phyloP scores from a whole-genome alignment of 2,888 invertebrate genomes.

The Caenorhabditis zanzibari region DNA sequence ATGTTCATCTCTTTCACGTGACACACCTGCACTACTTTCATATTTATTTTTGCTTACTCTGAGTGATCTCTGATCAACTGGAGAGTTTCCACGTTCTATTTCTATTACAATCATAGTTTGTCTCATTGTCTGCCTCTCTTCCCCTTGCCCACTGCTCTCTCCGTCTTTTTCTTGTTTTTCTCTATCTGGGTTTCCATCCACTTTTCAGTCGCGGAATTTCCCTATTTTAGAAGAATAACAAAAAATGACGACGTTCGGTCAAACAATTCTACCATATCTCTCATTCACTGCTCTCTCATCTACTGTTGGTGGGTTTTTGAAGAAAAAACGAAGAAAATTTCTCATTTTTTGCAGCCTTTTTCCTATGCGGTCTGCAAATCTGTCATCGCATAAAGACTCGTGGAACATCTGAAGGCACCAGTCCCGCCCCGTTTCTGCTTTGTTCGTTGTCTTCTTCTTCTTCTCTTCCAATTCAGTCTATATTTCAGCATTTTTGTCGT shows the following conservation, averaged over 20 bases:
- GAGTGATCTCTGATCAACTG: conserved; percentile 40
- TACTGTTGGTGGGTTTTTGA: conserved; percentile 69
- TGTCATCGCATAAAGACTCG: conserved; percentile 75
- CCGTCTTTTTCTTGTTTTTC: conserved; percentile 16
- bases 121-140: conserved; percentile 39
- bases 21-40: conserved; percentile 15
- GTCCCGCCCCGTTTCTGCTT: conserved; percentile 74
- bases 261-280: conserved; percentile 68
- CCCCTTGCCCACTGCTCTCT: background rate
- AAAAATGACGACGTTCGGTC: conserved; percentile 44
- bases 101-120: conserved; percentile 34
- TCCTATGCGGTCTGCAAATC: conserved; percentile 81
- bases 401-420: conserved; percentile 80
- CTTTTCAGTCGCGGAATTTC: background rate
- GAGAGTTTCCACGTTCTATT: conserved; percentile 41
- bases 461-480: background rate
- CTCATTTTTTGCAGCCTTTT: too few relatives aligned
- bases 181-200: conserved; percentile 1
- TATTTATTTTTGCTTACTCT: background rate
- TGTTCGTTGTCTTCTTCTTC: conserved; percentile 19
- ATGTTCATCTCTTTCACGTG: background rate
- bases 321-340: too few relatives aligned
- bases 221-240: background rate
- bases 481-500: conserved; percentile 85
- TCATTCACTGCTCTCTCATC: conserved; percentile 79